Base-by-base conservation (phyloP, 2,888 invertebrate species). In the Mythimna loreyi region DNA sequence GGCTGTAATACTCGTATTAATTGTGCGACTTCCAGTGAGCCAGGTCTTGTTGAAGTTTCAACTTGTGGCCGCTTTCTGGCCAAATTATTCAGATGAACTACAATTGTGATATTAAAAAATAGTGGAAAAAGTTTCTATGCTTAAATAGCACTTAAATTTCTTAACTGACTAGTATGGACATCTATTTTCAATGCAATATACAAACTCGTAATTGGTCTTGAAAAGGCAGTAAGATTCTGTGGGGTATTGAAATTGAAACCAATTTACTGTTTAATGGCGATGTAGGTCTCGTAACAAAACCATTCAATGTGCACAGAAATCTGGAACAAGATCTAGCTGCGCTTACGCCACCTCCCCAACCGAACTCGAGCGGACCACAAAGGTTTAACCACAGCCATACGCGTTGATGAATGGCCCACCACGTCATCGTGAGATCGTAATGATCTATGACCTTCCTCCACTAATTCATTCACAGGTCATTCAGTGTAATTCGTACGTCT, bases 401-500 rank as follows among this genome's bases (percentile, higher is more conserved):
- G 30, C 47, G 28, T 53, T 74, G 63, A 78, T 69, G 57, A 77
- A 76, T 73, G 66, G 61, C 60, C 69, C 13, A 36, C 66, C 63
- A 67, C 62, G 59, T 59, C 47, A 16, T 40, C 50, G 33, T 50
- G 62, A 60, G 65, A 62, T 45, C 50, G n/a, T 73, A 68, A 65
- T 73, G 53, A 63, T 68, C 78, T 65, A 65, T 71, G 66, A 79
- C 66, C 59, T 65, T 65, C 64, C 55, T 28, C 50, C n/a, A 55
- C 43, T 66, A 76, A 76, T 81, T 74, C 79, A 77, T 77, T 77
- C 79, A 79, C 49, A 52, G 30, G 40, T 40, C 56, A 65, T 67
- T 70, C 69, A 58, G 47, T 47, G 60, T 75, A 67, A 72, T 81
- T 70, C 81, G 62, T 64, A 68, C 45, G 47, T 57, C 52, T 61